These are phyloP conservation scores for Dasypolia templi DNA, from an alignment of 2,888 invertebrate species.

Conservation along the genomic window DNA sequence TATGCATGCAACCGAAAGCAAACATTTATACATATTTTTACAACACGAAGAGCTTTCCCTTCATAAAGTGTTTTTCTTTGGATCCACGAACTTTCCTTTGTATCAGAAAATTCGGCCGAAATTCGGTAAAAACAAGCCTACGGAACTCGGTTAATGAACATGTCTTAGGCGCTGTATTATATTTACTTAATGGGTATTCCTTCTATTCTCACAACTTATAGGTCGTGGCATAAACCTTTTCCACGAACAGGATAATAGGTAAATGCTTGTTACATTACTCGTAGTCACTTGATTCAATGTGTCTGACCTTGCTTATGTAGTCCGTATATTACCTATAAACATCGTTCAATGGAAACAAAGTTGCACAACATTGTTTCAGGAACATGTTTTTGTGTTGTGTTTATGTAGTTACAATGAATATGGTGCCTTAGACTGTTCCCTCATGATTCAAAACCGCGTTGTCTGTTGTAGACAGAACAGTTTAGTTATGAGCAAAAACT, in stretches of 20 bases:
- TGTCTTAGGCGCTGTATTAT: conserved; percentile 27
- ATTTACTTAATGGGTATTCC: conserved; percentile 11
- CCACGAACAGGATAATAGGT: conserved; percentile 13
- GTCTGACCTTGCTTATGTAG: conserved; percentile 1
- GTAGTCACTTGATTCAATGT: conserved; percentile 23
- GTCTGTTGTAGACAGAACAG: too few species aligned
- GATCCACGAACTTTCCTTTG: conserved; percentile 11
- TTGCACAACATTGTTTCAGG: not conserved
- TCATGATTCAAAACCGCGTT: not conserved
- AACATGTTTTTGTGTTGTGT: not conserved
- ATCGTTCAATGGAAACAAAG: not conserved
- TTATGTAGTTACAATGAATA: too few species aligned
- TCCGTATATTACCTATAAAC: not conserved
- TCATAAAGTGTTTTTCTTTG: not conserved
- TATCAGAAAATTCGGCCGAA: conserved; percentile 4
- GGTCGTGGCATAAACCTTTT: conserved; percentile 14
- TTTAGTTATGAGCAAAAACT: not conserved
- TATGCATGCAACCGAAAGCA: not conserved
- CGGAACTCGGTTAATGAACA: conserved; percentile 41
- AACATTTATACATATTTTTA: not conserved
- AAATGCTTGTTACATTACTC: conserved; percentile 27
- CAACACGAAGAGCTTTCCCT: not conserved
- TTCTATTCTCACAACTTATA: conserved; percentile 26
- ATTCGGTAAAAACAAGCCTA: conserved; percentile 14
- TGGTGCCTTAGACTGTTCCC: not conserved